Evolutionary conservation across 2,113 vertebrate genomes (phyloP).

Genomic region (Apeltes quadracus): DNA sequence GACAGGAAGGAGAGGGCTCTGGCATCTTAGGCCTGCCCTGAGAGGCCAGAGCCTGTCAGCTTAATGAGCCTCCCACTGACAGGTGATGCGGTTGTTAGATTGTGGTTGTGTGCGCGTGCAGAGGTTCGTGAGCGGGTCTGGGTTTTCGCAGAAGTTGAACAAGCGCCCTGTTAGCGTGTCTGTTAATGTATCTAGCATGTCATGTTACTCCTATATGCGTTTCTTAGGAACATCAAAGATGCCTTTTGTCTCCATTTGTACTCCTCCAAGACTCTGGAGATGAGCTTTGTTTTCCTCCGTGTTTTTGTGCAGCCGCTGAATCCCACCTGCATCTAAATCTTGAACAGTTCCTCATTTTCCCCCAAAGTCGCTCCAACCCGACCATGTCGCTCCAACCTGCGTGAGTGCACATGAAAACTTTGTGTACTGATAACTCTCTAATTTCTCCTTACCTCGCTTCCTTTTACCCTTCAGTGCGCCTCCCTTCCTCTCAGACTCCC

Average conservation of each 20-base stretch:
- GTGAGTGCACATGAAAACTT: slow-evolving; percentile 27
- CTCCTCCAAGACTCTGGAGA: neutral
- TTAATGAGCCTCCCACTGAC: slow-evolving; percentile 78
- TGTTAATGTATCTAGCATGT: slow-evolving; percentile 10
- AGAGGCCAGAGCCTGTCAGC: slow-evolving; percentile 72
- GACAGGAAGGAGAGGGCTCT: slow-evolving; percentile 72
- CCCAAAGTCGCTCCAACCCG: slow-evolving; percentile 25
- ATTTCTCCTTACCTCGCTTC: slow-evolving; percentile 44
- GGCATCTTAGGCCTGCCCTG: slow-evolving; percentile 71
- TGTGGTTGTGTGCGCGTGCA: slow-evolving; percentile 29
- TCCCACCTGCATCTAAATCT: slow-evolving; percentile 12
- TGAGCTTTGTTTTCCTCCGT: slow-evolving; percentile 28
- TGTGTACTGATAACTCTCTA: slow-evolving; percentile 52
- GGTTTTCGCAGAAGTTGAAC: slow-evolving; percentile 53
- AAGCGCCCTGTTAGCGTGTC: slow-evolving; percentile 55
- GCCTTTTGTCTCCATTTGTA: slow-evolving; percentile 30
- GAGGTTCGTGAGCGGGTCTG: slow-evolving; percentile 15
- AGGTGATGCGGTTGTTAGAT: slow-evolving; percentile 66
- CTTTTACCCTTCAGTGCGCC: slow-evolving; percentile 23
- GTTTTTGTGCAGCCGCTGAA: slow-evolving; percentile 10
- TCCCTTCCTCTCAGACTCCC: slow-evolving; percentile 33
- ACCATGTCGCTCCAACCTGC: slow-evolving; percentile 27
- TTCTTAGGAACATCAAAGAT: slow-evolving; percentile 22
- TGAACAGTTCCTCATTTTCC: slow-evolving; percentile 5
- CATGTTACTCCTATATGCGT: slow-evolving; percentile 33